Percentiles rank a stretch among this genome's conserved stretches.
These are phyloP conservation scores for Philhelius pedissequus DNA, from an alignment of 2,888 invertebrate genomes.

Conservation along the genomic window DNA sequence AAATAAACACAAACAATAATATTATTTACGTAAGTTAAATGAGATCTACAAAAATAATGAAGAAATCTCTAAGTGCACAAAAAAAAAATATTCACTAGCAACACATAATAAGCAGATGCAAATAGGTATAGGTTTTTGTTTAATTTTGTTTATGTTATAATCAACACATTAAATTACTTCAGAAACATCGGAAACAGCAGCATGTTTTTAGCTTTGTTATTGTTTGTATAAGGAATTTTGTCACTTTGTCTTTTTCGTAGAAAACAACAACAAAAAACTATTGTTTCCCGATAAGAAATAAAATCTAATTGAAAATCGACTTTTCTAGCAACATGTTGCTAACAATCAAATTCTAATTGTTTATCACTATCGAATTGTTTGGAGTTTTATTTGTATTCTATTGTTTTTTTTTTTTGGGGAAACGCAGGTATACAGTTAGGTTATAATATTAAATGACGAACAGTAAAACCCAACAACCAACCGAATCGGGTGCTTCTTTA, in stretches of 20 bases:
- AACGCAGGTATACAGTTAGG: conserved; percentile 18
- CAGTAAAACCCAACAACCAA: conserved; percentile 29
- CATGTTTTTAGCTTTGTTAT: conserved; percentile 54
- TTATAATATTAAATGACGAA: not conserved
- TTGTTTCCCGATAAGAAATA: not conserved
- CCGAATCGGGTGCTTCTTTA: conserved; percentile 65
- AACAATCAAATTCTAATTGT: not conserved
- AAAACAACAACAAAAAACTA: not conserved
- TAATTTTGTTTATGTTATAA: not conserved
- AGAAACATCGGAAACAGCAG: conserved; percentile 70
- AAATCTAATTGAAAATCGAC: not conserved
- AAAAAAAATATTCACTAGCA: conserved; percentile 21
- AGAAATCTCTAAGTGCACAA: conserved; percentile 26
- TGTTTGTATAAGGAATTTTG: conserved; percentile 32
- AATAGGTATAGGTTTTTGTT: not conserved
- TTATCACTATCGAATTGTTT: not conserved
- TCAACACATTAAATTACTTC: conserved; percentile 67
- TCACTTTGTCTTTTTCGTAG: not conserved
- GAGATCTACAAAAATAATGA: conserved; percentile 17
- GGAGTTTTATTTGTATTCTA: not conserved
- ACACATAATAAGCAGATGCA: conserved; percentile 8
- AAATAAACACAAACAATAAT: not conserved
- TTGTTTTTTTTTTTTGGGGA: not conserved
- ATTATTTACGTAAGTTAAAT: conserved; percentile 7
- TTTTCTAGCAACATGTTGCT: conserved; percentile 23